Percentiles rank a stretch among this genome's conserved stretches.
These are phyloP conservation scores for Neotoma lepida DNA, from an alignment of 2,113 vertebrate genomes.

Conservation along the genomic window DNA sequence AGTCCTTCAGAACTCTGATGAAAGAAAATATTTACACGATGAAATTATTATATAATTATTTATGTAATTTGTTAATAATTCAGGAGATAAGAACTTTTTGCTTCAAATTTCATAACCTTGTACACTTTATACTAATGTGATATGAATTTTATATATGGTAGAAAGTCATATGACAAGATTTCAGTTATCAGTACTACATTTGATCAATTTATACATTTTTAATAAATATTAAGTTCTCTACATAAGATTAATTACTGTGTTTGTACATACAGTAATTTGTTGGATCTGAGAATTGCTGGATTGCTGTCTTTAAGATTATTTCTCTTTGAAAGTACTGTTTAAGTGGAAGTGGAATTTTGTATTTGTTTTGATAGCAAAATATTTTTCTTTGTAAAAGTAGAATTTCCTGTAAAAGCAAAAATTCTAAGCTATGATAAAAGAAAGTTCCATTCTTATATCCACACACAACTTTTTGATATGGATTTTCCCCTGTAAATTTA, in stretches of 20 bases:
- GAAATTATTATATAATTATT: not conserved
- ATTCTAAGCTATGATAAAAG: conserved; percentile 45
- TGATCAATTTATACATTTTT: conserved; percentile 39
- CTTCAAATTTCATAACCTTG: conserved; percentile 46
- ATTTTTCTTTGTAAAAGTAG: conserved; percentile 47
- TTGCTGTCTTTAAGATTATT: conserved; percentile 55
- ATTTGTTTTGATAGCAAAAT: conserved; percentile 19
- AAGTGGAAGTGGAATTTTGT: conserved; percentile 26
- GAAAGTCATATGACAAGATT: conserved; percentile 43
- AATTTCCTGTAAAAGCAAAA: not conserved
- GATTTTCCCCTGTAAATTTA: conserved; percentile 50
- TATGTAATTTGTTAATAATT: not conserved
- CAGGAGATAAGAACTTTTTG: not conserved
- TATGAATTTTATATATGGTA: not conserved
- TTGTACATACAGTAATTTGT: conserved; percentile 32
- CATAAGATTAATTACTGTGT: conserved; percentile 42
- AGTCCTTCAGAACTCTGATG: not conserved
- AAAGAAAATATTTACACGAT: conserved; percentile 46
- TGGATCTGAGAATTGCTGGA: conserved; percentile 40
- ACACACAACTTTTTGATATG: conserved; percentile 42
- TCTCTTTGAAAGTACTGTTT: conserved; percentile 49
- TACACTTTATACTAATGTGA: conserved; percentile 28
- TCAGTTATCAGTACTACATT: conserved; percentile 43
- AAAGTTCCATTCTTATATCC: conserved; percentile 1
- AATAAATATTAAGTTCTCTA: conserved; percentile 51